Evolutionary conservation across 2,888 invertebrate genomes (phyloP).

Genomic region (Minunthozetes semirufus): DNA sequence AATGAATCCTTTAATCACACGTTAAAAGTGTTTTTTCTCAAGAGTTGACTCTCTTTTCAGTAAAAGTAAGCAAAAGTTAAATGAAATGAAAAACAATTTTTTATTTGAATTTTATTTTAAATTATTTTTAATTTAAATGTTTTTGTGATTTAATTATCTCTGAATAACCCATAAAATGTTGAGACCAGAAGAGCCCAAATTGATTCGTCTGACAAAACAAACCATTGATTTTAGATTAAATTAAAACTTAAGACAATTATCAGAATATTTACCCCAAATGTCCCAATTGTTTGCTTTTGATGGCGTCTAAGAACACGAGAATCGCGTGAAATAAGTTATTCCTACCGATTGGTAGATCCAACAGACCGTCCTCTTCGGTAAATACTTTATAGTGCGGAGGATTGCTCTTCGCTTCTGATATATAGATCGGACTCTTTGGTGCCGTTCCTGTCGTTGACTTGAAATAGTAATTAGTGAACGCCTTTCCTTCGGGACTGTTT

Average conservation of each 20-base stretch:
- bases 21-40: too few relatives aligned
- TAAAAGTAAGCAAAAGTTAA: too few relatives aligned
- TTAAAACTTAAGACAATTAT: conserved; percentile 16
- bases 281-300: conserved; percentile 65
- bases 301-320: conserved; percentile 68
- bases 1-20: too few relatives aligned
- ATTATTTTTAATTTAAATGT: background rate
- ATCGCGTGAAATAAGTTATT: conserved; percentile 82
- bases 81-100: too few relatives aligned
- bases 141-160: background rate
- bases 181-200: conserved; percentile 69
- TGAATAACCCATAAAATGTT: conserved; percentile 58
- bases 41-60: too few relatives aligned
- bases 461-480: conserved; percentile 50
- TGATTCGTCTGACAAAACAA: conserved; percentile 54
- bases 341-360: conserved; percentile 64
- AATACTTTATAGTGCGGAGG: conserved; percentile 67
- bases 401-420: conserved; percentile 58
- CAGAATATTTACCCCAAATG: conserved; percentile 57
- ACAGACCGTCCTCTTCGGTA: conserved; percentile 58
- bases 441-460: conserved; percentile 44
- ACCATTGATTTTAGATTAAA: conserved; percentile 35
- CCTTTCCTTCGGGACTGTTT: conserved; percentile 49
- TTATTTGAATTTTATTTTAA: too few relatives aligned
- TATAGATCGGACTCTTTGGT: conserved; percentile 53